These are phyloP conservation scores for Stichopus horrens DNA, from an alignment of 53 echinoderm and acorn worm genomes.

Conservation along the genomic window DNA sequence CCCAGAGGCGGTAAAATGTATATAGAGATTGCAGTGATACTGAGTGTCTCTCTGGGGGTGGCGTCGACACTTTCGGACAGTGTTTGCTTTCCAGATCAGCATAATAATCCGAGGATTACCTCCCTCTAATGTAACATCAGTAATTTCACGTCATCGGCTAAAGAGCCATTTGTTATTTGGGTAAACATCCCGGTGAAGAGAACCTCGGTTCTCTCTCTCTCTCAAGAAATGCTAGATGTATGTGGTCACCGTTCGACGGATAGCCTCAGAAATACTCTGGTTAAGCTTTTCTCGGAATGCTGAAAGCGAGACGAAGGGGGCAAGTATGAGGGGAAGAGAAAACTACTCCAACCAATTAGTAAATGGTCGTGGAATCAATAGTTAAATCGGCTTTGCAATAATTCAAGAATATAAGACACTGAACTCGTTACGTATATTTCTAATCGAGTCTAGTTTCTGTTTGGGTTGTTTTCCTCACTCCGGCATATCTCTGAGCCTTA, in stretches of 20 bases:
- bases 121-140: neutral
- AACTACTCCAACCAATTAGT: slow-evolving; percentile 1
- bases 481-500: no score
- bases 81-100: slow-evolving; percentile 1
- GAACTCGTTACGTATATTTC: no score
- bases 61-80: neutral
- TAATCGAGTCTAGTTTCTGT: no score
- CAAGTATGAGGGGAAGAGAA: neutral
- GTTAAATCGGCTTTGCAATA: neutral
- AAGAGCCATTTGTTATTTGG: neutral
- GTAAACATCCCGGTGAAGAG: neutral
- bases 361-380: slow-evolving; percentile 5
- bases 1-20: no score
- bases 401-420: neutral
- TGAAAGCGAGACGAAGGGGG: neutral
- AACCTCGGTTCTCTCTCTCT: neutral
- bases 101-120: neutral
- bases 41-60: neutral
- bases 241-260: neutral
- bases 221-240: neutral
- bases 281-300: neutral
- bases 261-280: neutral
- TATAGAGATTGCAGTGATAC: neutral
- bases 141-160: neutral
- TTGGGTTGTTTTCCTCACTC: no score